A percentile compares a stretch with the other conserved stretches of the same genome.
phyloP scores from a whole-genome alignment of 1,140 invertebrate species.

The Heliconius eleuchia region DNA sequence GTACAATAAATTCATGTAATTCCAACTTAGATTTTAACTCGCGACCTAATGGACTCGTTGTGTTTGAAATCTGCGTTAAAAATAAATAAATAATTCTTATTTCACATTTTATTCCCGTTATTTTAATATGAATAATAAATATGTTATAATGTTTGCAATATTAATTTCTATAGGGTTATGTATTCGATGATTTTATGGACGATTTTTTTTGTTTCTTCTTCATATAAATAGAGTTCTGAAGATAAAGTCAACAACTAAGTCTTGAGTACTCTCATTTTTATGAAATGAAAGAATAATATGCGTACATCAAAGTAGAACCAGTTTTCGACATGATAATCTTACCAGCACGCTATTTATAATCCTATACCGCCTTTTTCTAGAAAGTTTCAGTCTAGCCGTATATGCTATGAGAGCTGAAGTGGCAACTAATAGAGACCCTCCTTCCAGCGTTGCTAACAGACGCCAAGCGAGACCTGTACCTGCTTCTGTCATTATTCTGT shows the following conservation, averaged over 20 bases:
- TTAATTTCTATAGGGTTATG: no score
- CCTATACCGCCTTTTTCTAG: conserved; percentile 28
- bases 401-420: conserved; percentile 64
- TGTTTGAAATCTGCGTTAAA: conserved; percentile 62
- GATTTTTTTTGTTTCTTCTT: no score
- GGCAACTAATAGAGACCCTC: conserved; percentile 57
- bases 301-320: no score
- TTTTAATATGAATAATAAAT: not conserved
- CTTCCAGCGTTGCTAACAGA: conserved; percentile 63
- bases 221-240: no score
- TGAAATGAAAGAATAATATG: no score
- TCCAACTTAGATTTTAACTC: conserved; percentile 53
- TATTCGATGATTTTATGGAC: no score
- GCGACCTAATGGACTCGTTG: conserved; percentile 53
- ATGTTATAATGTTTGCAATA: no score
- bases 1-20: conserved; percentile 52
- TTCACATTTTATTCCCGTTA: not conserved
- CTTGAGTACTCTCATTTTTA: no score
- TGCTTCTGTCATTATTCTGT: conserved; percentile 52
- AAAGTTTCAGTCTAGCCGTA: conserved; percentile 48
- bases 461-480: conserved; percentile 67
- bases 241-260: no score
- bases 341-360: conserved; percentile 57
- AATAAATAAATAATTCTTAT: not conserved
- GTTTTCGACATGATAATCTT: conserved; percentile 20